Conservation (phyloP, 2,888 invertebrate genomes). For the Harpalus rubripes region DNA sequence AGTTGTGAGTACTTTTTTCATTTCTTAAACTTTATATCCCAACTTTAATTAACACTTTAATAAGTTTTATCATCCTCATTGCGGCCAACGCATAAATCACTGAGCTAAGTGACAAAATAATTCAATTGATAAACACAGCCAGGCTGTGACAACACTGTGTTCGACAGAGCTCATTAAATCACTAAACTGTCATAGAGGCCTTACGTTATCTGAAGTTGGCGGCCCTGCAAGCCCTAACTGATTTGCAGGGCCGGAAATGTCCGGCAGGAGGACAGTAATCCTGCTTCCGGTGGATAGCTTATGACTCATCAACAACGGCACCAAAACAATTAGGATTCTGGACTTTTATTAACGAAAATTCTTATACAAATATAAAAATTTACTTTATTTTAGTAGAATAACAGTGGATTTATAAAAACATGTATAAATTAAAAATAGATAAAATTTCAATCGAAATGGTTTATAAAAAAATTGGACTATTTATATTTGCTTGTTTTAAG, state of each 20-base stretch:
- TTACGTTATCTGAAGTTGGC: conserved; percentile 55
- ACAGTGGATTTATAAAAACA: too few relatives aligned
- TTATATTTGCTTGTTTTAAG: too few relatives aligned
- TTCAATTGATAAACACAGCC: conserved; percentile 26
- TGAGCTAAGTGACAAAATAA: conserved; percentile 35
- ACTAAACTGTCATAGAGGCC: conserved; percentile 46
- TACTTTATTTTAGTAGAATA: too few relatives aligned
- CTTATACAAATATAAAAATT: neutral
- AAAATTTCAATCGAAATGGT: too few relatives aligned
- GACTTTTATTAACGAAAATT: neutral
- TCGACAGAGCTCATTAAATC: conserved; percentile 50
- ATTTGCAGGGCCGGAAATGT: conserved; percentile 54
- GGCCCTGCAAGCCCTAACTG: conserved; percentile 5
- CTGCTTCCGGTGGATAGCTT: conserved; percentile 52
- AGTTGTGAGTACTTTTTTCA: conserved; percentile 14
- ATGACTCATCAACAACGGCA: conserved; percentile 33
- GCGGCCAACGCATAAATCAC: conserved; percentile 26
- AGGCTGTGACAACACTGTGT: conserved; percentile 41
- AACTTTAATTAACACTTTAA: conserved; percentile 36
- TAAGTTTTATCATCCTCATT: conserved; percentile 17
- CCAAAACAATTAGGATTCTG: conserved; percentile 6
- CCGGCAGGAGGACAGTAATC: conserved; percentile 32
- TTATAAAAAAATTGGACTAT: too few relatives aligned
- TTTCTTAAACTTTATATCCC: conserved; percentile 1
- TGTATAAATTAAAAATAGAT: too few relatives aligned